Base-by-base conservation (phyloP, 2,888 invertebrate genomes). In the Laothoe populi region DNA sequence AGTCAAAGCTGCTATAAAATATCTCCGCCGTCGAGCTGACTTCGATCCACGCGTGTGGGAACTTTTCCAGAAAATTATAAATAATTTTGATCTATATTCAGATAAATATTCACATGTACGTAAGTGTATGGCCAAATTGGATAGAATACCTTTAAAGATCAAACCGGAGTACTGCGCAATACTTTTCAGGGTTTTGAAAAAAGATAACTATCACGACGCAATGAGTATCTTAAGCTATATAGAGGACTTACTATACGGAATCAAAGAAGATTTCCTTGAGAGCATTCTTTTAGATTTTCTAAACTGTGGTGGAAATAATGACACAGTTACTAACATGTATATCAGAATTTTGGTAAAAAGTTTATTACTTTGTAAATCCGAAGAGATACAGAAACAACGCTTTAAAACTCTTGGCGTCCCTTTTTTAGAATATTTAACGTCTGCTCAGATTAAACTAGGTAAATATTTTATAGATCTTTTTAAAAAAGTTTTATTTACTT, bases 271-370 rank as follows among this genome's bases (percentile, higher is more conserved):
- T 4, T 69, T 74, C 23, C 53, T 83, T 1, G 71, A 73, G 62
- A 31, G 23, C 5, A 7, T 64, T 13, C 53, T 69, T 0, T 7
- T 19, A 7, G 63, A 66, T 11, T 70, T 65, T 58, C 38, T 69
- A n/a, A n/a, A n/a, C n/a, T n/a, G n/a, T n/a, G n/a, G n/a, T n/a
- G n/a, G n/a, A n/a, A n/a, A n/a, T n/a, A n/a, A n/a, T 1, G 61
- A 69, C n/a, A 19, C 69, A 8, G n/a, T 60, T 0, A 53, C 64
- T 8, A 60, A 64, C 40, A 53, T 81, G 24, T 75, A 73, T 63
- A 65, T 81, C 5, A 72, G 79, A 40, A 69, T 88, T 46, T 68
- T 83, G 38, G 77, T 78, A 0, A 85, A 82, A 66, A 83, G 76
- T 63, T 70, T 88, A 11, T 67, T 85, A 53, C 53, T 84, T 1